A percentile compares a stretch with the other conserved stretches of the same genome.
These are phyloP conservation scores for Hyperoplus lanceolatus DNA, from an alignment of 2,797 vertebrate species.

Conservation along the genomic window DNA sequence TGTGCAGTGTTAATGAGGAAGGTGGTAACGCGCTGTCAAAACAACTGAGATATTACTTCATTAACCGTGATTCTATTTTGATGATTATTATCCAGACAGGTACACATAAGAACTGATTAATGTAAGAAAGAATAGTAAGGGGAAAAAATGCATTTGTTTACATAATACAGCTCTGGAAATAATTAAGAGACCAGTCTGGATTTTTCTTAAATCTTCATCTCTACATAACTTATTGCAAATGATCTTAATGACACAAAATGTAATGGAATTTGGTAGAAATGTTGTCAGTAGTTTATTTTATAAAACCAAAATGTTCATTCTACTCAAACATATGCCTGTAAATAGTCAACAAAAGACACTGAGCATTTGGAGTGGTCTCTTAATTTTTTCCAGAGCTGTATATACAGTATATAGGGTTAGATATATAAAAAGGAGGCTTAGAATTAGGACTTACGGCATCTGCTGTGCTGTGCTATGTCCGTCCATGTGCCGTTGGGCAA, in stretches of 20 bases:
- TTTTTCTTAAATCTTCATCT: too few species aligned
- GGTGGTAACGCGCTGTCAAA: constrained; percentile 4
- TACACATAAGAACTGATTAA: background rate
- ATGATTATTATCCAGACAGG: background rate
- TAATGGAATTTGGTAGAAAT: too few species aligned
- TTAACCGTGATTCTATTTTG: constrained; percentile 1
- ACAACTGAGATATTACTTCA: constrained; percentile 15
- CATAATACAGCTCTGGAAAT: too few species aligned
- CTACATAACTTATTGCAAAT: too few species aligned
- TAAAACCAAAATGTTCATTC: too few species aligned
- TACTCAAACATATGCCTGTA: too few species aligned
- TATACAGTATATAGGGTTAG: background rate
- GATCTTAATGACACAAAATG: too few species aligned
- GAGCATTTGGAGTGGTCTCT: too few species aligned
- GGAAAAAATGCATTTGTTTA: background rate
- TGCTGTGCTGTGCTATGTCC: constrained; percentile 90
- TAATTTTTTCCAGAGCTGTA: too few species aligned
- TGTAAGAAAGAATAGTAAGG: background rate
- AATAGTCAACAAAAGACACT: background rate
- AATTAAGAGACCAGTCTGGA: too few species aligned
- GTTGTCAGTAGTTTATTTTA: too few species aligned
- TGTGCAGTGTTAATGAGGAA: constrained; percentile 3
- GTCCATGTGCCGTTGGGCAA: constrained; percentile 93
- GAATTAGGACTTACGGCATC: constrained; percentile 88
- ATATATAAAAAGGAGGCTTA: background rate